Percentiles rank a stretch among this genome's conserved stretches.
Conservation (phyloP, 92 coral and sea anemone genomes). For the Galaxea fascicularis region DNA sequence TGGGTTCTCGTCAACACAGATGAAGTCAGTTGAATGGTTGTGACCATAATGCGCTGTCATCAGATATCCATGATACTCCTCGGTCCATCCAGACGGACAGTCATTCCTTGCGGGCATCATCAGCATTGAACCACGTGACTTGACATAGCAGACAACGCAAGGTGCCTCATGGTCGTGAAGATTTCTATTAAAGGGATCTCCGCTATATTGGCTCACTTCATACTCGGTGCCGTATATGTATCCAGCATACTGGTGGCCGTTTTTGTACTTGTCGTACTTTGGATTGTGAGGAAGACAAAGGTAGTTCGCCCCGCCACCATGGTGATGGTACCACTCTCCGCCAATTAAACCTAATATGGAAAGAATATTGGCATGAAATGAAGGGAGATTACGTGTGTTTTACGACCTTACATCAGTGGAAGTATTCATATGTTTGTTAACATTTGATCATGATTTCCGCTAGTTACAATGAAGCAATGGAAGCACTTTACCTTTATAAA, state of each 20-base stretch:
- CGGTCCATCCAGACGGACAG: slow-evolving; percentile 54
- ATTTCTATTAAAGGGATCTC: neutral
- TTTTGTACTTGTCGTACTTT: slow-evolving; percentile 4
- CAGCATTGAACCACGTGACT: slow-evolving; percentile 47
- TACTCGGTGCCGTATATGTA: slow-evolving; percentile 1
- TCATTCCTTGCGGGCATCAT: slow-evolving; percentile 54
- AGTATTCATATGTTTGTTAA: no score
- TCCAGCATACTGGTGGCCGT: neutral
- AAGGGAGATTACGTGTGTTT: neutral
- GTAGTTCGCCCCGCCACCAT: neutral
- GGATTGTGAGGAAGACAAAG: slow-evolving; percentile 15
- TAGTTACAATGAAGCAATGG: no score
- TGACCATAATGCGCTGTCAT: neutral
- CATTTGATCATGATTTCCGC: no score
- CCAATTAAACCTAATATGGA: neutral
- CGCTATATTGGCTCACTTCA: neutral
- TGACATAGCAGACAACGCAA: slow-evolving; percentile 21
- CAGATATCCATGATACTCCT: neutral
- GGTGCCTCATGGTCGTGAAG: neutral
- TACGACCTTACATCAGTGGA: neutral
- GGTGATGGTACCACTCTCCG: neutral
- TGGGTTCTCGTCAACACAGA: slow-evolving; percentile 65
- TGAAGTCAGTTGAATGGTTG: neutral
- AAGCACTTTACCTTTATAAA: slow-evolving; percentile 44
- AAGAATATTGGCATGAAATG: neutral